phyloP scores from a whole-genome alignment of 2,888 invertebrate genomes.

The Agrochola lota region DNA sequence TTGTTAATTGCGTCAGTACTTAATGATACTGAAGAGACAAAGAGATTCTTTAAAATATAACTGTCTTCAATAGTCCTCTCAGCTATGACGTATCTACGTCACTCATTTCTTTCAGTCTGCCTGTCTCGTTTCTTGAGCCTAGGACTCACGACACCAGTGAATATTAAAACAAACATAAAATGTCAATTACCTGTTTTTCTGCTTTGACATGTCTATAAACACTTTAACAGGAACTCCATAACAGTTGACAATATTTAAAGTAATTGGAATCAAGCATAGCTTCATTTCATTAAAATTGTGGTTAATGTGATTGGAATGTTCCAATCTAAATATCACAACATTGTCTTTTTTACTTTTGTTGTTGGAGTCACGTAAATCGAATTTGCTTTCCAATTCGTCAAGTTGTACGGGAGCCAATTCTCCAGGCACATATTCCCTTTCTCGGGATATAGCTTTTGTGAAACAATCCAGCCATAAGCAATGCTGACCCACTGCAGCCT shows the following conservation, averaged over 20 bases:
- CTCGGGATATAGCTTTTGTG: constrained; percentile 88
- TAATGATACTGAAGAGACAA: neutral
- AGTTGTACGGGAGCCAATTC: constrained; percentile 83
- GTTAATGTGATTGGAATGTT: constrained; percentile 89
- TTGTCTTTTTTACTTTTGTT: constrained; percentile 85
- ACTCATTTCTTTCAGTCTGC: neutral
- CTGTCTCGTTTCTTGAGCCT: neutral
- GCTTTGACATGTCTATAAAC: constrained; percentile 91
- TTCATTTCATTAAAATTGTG: constrained; percentile 92
- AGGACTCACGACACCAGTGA: no score
- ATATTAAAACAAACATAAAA: constrained; percentile 7
- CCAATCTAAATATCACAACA: constrained; percentile 90
- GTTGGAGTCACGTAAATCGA: constrained; percentile 72
- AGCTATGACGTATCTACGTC: neutral
- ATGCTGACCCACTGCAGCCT: constrained; percentile 92
- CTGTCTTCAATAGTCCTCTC: neutral
- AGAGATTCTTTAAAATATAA: neutral
- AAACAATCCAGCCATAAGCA: constrained; percentile 92
- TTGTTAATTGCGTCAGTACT: neutral
- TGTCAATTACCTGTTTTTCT: constrained; percentile 89
- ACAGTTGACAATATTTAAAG: constrained; percentile 92
- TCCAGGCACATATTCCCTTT: constrained; percentile 74
- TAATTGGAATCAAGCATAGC: constrained; percentile 93
- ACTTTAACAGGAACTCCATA: constrained; percentile 90
- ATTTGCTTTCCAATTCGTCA: constrained; percentile 77